A percentile compares a stretch with the other conserved stretches of the same genome.
Conservation (phyloP, 2,113 vertebrate genomes). For the Caretta caretta region DNA sequence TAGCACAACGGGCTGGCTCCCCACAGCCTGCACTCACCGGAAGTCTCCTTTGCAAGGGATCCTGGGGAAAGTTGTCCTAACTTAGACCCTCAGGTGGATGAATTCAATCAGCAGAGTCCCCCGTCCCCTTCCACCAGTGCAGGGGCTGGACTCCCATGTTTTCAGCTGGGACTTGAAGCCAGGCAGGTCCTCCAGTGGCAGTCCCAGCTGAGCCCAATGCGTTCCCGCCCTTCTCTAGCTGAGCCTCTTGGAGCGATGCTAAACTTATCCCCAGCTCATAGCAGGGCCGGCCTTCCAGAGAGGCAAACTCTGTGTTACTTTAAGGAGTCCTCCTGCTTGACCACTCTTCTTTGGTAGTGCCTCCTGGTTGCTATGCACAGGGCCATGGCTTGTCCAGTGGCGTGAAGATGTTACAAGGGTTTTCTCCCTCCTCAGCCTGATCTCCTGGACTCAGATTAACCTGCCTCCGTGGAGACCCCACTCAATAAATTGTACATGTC, state of each 20-base stretch:
- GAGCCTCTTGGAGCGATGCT: neutral
- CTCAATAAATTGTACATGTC: neutral
- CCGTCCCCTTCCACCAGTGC: neutral
- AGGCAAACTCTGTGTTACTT: neutral
- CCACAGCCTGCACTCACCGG: accelerated
- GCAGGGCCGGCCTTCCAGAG: neutral
- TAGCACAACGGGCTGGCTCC: neutral
- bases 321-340: neutral
- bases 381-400: neutral
- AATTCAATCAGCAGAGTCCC: neutral
- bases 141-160: neutral
- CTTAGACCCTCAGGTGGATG: neutral
- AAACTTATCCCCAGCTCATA: neutral
- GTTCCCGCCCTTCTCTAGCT: neutral
- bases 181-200: neutral
- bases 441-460: neutral
- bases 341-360: neutral
- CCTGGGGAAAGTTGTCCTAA: neutral
- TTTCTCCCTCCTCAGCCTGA: neutral
- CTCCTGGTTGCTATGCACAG: neutral
- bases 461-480: neutral
- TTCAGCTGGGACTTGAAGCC: accelerated
- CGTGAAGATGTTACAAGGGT: neutral
- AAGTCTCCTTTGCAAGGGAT: neutral
- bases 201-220: neutral